phyloP scores from a whole-genome alignment of 1,140 invertebrate genomes.

The Leptinotarsa texana region DNA sequence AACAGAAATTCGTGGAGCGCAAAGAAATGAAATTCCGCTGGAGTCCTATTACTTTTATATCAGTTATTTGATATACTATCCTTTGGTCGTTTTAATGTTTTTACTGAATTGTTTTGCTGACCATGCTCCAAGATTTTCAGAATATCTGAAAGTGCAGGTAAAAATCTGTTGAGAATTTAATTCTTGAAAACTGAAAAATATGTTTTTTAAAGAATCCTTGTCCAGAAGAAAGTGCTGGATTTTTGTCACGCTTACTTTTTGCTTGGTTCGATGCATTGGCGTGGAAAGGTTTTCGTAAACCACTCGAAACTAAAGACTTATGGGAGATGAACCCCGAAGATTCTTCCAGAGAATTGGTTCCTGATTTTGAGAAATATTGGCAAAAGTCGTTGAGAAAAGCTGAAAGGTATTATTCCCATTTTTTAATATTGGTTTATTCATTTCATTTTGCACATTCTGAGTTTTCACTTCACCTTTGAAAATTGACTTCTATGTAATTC shows the following conservation, averaged over 20 bases:
- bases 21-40: constrained; percentile 48
- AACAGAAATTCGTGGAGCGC: constrained; percentile 63
- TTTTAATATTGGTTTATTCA: no score
- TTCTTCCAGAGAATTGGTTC: constrained; percentile 76
- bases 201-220: constrained; percentile 70
- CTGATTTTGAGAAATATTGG: constrained; percentile 87
- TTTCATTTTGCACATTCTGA: no score
- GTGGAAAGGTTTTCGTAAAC: constrained; percentile 80
- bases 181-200: no score
- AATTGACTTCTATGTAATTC: no score
- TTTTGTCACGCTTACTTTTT: constrained; percentile 87
- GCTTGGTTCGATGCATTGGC: constrained; percentile 89
- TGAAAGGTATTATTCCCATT: constrained; percentile 55
- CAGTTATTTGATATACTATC: constrained; percentile 83
- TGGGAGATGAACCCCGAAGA: constrained; percentile 90
- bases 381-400: constrained; percentile 63
- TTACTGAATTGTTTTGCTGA: constrained; percentile 85
- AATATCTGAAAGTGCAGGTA: constrained; percentile 72
- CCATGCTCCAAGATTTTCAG: constrained; percentile 67
- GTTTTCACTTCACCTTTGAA: no score
- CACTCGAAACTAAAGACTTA: constrained; percentile 79
- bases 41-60: constrained; percentile 67
- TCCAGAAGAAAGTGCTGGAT: constrained; percentile 84
- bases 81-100: constrained; percentile 71
- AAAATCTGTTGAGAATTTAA: constrained; percentile 32